Percentiles rank a stretch among this genome's conserved stretches.
Evolutionary conservation across 2,113 vertebrate species (phyloP).

Genomic region (Cariama cristata): DNA sequence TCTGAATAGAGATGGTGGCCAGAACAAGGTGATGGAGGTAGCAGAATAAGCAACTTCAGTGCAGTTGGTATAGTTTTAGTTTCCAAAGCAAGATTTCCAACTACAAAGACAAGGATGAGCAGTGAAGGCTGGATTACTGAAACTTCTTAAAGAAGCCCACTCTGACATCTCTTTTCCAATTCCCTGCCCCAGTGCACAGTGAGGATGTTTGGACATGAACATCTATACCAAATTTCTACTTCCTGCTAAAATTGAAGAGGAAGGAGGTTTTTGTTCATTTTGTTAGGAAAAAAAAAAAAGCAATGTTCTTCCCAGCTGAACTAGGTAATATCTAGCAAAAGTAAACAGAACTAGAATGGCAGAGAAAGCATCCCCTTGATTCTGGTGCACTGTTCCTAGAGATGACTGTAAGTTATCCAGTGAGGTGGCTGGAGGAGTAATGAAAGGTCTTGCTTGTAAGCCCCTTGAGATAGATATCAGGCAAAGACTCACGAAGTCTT

Average conservation of each 20-base stretch:
- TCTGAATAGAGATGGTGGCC: not conserved
- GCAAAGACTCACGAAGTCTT: not conserved
- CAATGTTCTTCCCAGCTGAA: not conserved
- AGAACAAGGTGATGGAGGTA: not conserved
- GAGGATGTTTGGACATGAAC: not conserved
- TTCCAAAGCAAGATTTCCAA: not conserved
- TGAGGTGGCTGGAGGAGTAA: not conserved
- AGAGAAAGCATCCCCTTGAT: not conserved
- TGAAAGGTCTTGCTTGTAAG: not conserved
- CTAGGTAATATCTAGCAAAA: not conserved
- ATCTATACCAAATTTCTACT: not conserved
- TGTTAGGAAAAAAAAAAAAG: not conserved
- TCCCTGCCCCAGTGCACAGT: not conserved
- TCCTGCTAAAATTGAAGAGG: not conserved
- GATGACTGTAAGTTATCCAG: not conserved
- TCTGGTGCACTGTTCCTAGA: not conserved
- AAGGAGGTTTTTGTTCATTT: not conserved
- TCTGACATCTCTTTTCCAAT: not conserved
- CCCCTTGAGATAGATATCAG: not conserved
- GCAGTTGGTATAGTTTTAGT: not conserved
- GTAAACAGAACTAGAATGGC: not conserved
- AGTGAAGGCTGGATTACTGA: not conserved
- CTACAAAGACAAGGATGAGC: not conserved
- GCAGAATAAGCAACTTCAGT: not conserved
- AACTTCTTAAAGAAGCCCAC: not conserved